Evolutionary conservation across 2,113 vertebrate species (phyloP).

Genomic region (Sus scrofa): T2T-Sscrofa CM000830.6:97195501-97196000

Average conservation of each 20-base stretch:
- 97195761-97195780: conserved; percentile 23
- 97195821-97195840: conserved; percentile 35
- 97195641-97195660: not conserved
- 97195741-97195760: not conserved
- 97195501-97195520: no score
- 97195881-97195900: not conserved
- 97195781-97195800: not conserved
- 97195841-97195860: not conserved
- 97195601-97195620: not conserved
- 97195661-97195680: not conserved
- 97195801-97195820: conserved; percentile 27
- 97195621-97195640: conserved; percentile 46
- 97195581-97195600: conserved; percentile 52
- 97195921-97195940: not conserved
- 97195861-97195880: not conserved
- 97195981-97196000: conserved; percentile 19
- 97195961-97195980: not conserved
- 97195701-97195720: not conserved
- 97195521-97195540: no score
- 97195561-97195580: no score
- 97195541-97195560: no score
- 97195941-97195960: not conserved
- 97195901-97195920: conserved; percentile 32
- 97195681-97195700: not conserved
- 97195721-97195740: not conserved